Evolutionary conservation across 2,888 invertebrate genomes (phyloP), one percentile per base, ranked within the genome.

Genomic region (Criorhina ranunculi): DNA sequence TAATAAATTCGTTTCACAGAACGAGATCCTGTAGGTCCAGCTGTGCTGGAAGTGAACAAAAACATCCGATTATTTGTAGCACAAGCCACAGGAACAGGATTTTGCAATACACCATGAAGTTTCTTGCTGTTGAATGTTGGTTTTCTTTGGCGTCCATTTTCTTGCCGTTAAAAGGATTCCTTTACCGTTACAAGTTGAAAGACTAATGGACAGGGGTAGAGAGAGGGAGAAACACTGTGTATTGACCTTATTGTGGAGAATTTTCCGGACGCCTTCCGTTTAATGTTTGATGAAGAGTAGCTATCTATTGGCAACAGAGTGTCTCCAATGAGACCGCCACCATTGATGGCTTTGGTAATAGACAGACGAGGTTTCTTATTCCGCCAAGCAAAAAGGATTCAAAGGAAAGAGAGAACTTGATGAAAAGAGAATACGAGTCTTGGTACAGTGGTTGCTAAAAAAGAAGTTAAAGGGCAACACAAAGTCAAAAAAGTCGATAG

Each of bases 1-100:
- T 29, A 66, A 51, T 40, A 66, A 66, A 66, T 51, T 66, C 40
- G 24, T 46, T 37, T 66, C 31, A 37, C 15, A 17, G 42, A 4
- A 15, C 1, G n/a, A 4, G 31, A 40, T 53, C 40, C 53, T 40
- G 9, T 33, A 2, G 24, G 29, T 29, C 5, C 12, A 9, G 9
- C n/a, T 5, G 5, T 51, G 24, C 9, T 37, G 24, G 4, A 37
- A 11, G 9, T 64, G 35, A 19, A 51, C 6, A n/a, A 5, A 40
- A 60, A 29, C 24, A 57, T 37, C 57, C 57, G 57, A 37, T 40
- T 57, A 37, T 37, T 59, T 7, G 37, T 11, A 19, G 6, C 24
- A 40, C 37, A 40, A 40, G 12, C 57, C 24, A 37, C n/a, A 37
- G 37, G 37, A 17, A 8, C 11, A n/a, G 19, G 19, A 7, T 7